Evolutionary conservation across 2,888 invertebrate genomes (phyloP), one percentile per base, ranked within the genome.

Genomic region (Drosophila nr. medialis): DNA sequence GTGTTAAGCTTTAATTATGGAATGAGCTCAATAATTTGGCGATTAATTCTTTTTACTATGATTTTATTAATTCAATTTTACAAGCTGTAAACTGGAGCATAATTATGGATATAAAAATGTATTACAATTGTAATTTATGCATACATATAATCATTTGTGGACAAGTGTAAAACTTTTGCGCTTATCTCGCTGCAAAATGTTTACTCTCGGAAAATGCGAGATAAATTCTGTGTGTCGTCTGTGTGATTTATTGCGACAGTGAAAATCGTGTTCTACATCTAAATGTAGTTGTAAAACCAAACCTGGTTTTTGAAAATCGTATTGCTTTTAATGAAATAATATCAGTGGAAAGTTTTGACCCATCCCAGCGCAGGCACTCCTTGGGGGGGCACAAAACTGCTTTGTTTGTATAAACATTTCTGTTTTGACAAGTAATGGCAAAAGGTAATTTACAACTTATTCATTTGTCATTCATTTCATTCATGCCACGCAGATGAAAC

Each of bases 401-500:
- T 0, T 8, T 45, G 45, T 15, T 45, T 45, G 45, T 15, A 8
- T 45, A 45, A 45, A 15, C 4, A 45, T 2, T 8, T 15, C 15
- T 4, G 8, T 45, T 45, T 45, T 24, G 45, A 45, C 45, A 45
- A 29, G 27, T 18, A 11, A 27, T 18, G 10, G 27, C 18, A n/a
- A 54, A 13, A 7, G 27, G 7, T 27, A 27, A 36, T 27, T 24
- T 18, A 15, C 42, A 56, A 40, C 36, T 29, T 11, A 29, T 58
- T 36, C 34, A 34, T 27, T 13, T 53, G 13, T 40, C 49, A 49
- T 50, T 50, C 58, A 64, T 27, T 60, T 59, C 29, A 59, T 66
- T 61, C 61, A 61, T 49, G 55, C 63, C 55, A 55, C 49, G 49
- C 54, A n/a, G 40, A 2, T 27, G 21, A 48, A 48, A 34, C n/a